Conservation (phyloP, 1,140 invertebrate species). For the Lethrus apterus region DNA sequence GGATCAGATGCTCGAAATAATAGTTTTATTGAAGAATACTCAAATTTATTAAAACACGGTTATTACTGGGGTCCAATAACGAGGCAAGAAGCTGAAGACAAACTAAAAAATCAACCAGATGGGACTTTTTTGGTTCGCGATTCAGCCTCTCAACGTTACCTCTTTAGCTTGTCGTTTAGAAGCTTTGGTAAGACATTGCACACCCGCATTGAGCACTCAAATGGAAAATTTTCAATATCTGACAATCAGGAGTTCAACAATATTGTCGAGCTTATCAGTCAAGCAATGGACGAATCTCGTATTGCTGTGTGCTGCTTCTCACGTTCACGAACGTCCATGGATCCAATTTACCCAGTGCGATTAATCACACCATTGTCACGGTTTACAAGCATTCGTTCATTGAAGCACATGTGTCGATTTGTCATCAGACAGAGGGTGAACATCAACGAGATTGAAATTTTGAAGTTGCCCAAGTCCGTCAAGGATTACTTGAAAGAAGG, state of each 20-base stretch:
- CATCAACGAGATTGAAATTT: conserved; percentile 62
- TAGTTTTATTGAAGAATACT: too few relatives aligned
- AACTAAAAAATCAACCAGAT: conserved; percentile 59
- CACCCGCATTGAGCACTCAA: conserved; percentile 58
- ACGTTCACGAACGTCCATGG: conserved; percentile 49
- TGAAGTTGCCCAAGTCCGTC: conserved; percentile 62
- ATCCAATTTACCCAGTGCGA: conserved; percentile 62
- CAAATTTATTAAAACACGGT: conserved; percentile 31
- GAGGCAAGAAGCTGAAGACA: conserved; percentile 42
- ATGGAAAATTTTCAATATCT: conserved; percentile 55
- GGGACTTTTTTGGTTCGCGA: conserved; percentile 73
- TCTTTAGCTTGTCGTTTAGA: conserved; percentile 65
- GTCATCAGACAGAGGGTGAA: conserved; percentile 66
- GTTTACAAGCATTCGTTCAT: conserved; percentile 62
- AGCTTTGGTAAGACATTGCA: conserved; percentile 67
- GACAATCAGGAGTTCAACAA: conserved; percentile 55
- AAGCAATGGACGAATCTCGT: conserved; percentile 58
- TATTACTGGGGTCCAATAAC: conserved; percentile 49
- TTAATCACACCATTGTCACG: conserved; percentile 71
- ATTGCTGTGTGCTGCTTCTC: conserved; percentile 63
- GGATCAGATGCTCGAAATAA: background rate
- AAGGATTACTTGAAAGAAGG: conserved; percentile 56
- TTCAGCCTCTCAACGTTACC: conserved; percentile 62
- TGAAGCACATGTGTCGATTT: conserved; percentile 71
- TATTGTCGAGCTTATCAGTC: conserved; percentile 59